Conservation (phyloP, 2,888 invertebrate species). For the Caenorhabditis sp. region DNA sequence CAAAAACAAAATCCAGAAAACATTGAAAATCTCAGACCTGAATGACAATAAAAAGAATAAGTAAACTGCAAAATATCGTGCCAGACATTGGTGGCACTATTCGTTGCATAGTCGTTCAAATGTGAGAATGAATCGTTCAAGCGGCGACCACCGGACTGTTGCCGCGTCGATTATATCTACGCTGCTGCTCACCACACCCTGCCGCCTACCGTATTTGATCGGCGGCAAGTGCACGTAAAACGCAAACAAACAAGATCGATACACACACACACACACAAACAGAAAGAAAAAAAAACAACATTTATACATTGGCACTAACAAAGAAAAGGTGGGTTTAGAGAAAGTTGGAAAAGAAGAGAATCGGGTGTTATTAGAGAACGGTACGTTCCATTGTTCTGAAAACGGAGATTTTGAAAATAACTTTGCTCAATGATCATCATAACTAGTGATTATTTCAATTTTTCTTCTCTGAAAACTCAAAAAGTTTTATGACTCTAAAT, state of each 20-base stretch:
- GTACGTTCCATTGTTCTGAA: no score
- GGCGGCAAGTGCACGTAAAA: conserved; percentile 34
- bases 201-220: conserved; percentile 38
- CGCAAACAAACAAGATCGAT: conserved; percentile 42
- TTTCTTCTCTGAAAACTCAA: no score
- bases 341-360: no score
- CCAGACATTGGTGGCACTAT: neutral
- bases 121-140: neutral
- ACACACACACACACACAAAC: conserved; percentile 22
- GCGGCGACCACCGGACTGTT: neutral
- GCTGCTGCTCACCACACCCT: neutral
- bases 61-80: conserved; percentile 2
- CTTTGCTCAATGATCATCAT: no score
- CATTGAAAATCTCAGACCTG: neutral
- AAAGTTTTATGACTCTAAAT: no score
- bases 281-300: neutral
- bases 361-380: no score
- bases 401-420: no score
- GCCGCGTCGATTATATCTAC: conserved; percentile 19
- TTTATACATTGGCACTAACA: neutral
- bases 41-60: conserved; percentile 1
- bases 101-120: neutral
- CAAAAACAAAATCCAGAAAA: no score
- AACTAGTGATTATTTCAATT: no score
- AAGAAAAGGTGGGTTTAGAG: neutral